Evolutionary conservation across 2,797 vertebrate species (phyloP), one percentile per base, ranked within the genome.

Genomic region (Picus viridis): DNA sequence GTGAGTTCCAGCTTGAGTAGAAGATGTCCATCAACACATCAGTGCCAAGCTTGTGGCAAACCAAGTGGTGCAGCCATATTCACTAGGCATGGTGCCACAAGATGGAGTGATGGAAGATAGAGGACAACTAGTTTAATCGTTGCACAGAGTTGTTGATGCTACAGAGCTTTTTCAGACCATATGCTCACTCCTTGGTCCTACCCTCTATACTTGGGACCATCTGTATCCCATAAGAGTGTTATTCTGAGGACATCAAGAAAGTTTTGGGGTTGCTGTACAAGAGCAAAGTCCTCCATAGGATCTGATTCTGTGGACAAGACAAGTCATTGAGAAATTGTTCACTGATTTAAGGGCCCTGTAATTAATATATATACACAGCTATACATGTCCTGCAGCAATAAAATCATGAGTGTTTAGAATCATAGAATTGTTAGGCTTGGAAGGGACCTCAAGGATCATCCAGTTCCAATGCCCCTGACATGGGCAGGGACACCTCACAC

Each of bases 111-210:
- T 12, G 67, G 15, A 3, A 18, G 47, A 20, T 10, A 67, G 16
- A 3, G 20, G 53, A 18, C 16, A 59, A 23, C 30, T 56, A 11
- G 9, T 53, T 73, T 29, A 53, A 39, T 14, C 23, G 13, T 10
- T 13, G 12, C 9, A 27, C 1, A 2, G 12, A 14, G 9, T 9
- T 6, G 0, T 4, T 2, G 1, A 9, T 18, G 13, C 14, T 29
- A 23, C 19, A 27, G 17, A 43, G 3, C 8, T 76, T 86, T 67
- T 83, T 67, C 43, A 72, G 39, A 61, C 10, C 19, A 11, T 18
- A 10, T 34, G 11, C 5, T 86, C 9, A 20, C 10, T 61, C 2
- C 0, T 3, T 39, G 24, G 29, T 34, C 34, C 6, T 49, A 17
- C 41, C 16, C 13, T 57, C 9, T 34, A 7, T 45, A 83, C 51